Base-by-base conservation (phyloP, 2,888 invertebrate species). In the Lysandra coridon region DNA sequence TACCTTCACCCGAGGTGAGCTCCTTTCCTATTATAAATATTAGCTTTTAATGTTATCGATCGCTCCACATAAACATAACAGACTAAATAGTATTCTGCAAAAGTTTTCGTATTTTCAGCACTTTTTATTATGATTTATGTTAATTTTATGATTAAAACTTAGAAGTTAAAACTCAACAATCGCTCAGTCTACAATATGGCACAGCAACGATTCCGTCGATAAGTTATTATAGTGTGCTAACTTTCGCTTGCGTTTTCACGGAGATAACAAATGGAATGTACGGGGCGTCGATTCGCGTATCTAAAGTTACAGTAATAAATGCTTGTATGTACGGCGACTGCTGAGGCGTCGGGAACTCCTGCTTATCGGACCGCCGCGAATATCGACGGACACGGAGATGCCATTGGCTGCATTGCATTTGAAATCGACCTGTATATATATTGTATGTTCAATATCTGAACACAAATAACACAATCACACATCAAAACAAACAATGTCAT, bases 1-100 rank as follows among this genome's bases (percentile, higher is more conserved):
- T 95, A 95, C 95, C 92, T 93, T 91, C 87, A 92, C 87, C 88
- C 91, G 94, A 95, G 95, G 95, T 95, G 89, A 92, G 92, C 87
- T 86, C 87, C 88, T 89, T 90, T 87, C 87, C 85, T 87, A 69
- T 69, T 37, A 89, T 88, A 91, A 92, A 92, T 92, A 92, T 89
- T 89, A 85, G 86, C 86, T 88, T 90, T 89, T 57, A 57, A 17
- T 57, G 88, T 83, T 89, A 92, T 91, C 88, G 90, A 92, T 92
- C 90, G 86, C 82, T 80, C 84, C 82, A 79, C n/a, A 37, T 79
- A 44, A 80, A 73, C 5, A 73, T 73, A 57, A 77, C 30, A 69
- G 44, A 64, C 12, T 30, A 23, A 30, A 64, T 30, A 30, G 64
- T 64, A 30, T 64, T 12, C 14, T 37, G 69, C 14, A 33, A 4